These are phyloP conservation scores for Ostrea edulis DNA, from an alignment of 1,140 invertebrate genomes.

Conservation along the genomic window DNA sequence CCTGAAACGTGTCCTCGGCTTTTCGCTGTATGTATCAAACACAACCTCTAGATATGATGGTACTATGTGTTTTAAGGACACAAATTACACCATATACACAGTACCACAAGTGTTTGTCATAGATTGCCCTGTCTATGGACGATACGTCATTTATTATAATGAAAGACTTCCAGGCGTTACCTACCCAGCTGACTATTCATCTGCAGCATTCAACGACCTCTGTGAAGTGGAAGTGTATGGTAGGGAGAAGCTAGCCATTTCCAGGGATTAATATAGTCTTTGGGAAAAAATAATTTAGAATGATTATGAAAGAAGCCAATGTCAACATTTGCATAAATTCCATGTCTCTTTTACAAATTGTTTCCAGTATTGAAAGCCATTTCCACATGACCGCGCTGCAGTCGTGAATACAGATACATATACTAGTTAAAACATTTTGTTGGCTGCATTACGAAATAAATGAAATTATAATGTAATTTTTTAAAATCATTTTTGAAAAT, in stretches of 20 bases:
- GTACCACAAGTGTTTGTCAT: neutral
- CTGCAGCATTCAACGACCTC: neutral
- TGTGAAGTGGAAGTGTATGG: constrained; percentile 9
- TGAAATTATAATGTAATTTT: no score
- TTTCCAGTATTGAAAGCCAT: no score
- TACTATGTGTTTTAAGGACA: neutral
- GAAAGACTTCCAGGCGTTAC: neutral
- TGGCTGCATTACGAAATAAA: no score
- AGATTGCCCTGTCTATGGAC: neutral
- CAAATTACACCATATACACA: neutral
- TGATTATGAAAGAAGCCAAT: no score
- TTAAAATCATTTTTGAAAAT: no score
- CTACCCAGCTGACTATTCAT: neutral
- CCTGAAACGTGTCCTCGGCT: neutral
- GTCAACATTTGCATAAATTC: no score
- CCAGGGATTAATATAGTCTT: neutral
- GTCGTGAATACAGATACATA: no score
- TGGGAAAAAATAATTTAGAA: neutral
- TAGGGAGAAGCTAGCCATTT: neutral
- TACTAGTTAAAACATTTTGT: no score
- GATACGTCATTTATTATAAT: neutral
- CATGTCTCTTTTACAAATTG: no score
- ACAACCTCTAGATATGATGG: neutral
- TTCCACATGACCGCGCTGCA: no score
- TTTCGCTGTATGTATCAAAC: neutral